A percentile compares a stretch with the other conserved stretches of the same genome.
Evolutionary conservation across 2,888 invertebrate genomes (phyloP).

Genomic region (Pseudanteris insignis): DNA sequence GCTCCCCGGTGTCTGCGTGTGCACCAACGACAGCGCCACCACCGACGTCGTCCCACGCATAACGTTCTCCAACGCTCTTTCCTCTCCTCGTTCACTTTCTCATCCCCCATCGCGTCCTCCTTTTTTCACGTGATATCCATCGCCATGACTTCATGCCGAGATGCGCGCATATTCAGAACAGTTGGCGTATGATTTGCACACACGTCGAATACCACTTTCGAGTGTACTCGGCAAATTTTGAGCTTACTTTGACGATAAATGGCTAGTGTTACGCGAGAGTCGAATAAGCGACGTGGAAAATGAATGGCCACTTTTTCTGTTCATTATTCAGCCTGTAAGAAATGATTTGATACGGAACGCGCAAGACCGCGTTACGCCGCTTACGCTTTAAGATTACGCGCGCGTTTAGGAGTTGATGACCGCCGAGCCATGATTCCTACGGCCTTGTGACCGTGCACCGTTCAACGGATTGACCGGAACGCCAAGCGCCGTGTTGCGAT

Average conservation of each 20-base stretch:
- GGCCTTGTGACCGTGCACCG: conserved; percentile 22
- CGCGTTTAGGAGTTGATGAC: conserved; percentile 18
- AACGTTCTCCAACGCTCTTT: neutral
- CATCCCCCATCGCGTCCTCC: neutral
- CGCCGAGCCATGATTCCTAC: conserved; percentile 10
- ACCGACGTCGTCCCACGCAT: neutral
- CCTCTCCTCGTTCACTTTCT: conserved; percentile 1
- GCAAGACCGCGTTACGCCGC: conserved; percentile 4
- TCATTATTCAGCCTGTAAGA: conserved; percentile 35
- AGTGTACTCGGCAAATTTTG: conserved; percentile 25
- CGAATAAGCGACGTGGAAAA: conserved; percentile 34
- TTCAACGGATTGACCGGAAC: neutral
- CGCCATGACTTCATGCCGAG: too few relatives aligned
- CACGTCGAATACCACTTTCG: conserved; percentile 40
- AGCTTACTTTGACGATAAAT: conserved; percentile 31
- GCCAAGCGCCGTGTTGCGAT: neutral
- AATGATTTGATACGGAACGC: conserved; percentile 18
- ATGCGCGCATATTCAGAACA: conserved; percentile 23
- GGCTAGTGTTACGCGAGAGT: conserved; percentile 29
- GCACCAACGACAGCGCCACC: neutral
- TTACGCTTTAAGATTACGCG: conserved; percentile 13
- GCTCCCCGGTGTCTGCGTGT: neutral
- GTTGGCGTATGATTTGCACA: conserved; percentile 32
- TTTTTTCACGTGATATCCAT: too few relatives aligned
- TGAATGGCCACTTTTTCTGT: conserved; percentile 40